These are phyloP conservation scores for Tringa solitaria DNA, from an alignment of 2,113 vertebrate species.

Conservation along the genomic window DNA sequence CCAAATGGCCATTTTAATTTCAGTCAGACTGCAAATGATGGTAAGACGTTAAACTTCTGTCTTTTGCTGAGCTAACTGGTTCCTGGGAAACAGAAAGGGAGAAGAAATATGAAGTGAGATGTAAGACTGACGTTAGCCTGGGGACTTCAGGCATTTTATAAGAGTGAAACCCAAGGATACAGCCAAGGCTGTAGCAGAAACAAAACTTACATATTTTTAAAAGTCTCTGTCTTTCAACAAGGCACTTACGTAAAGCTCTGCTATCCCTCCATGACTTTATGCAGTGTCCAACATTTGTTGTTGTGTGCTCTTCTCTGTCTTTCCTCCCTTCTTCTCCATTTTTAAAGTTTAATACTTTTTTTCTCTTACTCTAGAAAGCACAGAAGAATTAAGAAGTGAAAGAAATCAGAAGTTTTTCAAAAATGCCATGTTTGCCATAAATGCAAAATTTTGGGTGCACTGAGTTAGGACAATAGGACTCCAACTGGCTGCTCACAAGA, in stretches of 20 bases:
- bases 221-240: not conserved
- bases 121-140: not conserved
- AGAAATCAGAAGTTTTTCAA: not conserved
- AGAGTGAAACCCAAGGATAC: not conserved
- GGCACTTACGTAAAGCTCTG: not conserved
- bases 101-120: not conserved
- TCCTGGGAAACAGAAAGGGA: not conserved
- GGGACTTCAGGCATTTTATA: not conserved
- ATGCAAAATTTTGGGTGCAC: not conserved
- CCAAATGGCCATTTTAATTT: not conserved
- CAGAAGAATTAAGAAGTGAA: not conserved
- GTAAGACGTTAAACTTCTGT: not conserved
- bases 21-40: not conserved
- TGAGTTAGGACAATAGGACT: conserved; percentile 1
- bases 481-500: not conserved
- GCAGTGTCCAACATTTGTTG: not conserved
- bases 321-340: not conserved
- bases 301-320: not conserved
- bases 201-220: not conserved
- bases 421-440: not conserved
- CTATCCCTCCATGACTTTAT: not conserved
- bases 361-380: not conserved
- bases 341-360: not conserved
- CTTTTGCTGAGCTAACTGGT: not conserved
- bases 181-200: not conserved